phyloP scores from a whole-genome alignment of 2,113 vertebrate genomes.

The Paradisaea rubra region DNA sequence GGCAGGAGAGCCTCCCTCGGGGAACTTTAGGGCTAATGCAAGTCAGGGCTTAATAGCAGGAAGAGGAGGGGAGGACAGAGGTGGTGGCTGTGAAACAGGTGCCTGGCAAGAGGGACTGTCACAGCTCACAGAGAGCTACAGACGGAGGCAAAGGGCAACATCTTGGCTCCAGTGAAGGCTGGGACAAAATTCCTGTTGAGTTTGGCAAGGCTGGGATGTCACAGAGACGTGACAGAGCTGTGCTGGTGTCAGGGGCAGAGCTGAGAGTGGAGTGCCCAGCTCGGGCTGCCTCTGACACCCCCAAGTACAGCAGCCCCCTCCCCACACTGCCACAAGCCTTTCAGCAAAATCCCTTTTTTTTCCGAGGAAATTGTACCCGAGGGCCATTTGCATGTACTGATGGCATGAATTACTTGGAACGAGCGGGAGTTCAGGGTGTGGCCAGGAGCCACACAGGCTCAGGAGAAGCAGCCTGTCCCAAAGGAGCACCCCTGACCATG shows the following conservation, averaged over 20 bases:
- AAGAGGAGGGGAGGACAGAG: neutral
- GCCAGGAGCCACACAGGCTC: neutral
- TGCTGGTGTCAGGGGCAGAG: neutral
- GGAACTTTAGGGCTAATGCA: neutral
- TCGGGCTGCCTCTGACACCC: neutral
- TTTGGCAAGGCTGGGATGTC: neutral
- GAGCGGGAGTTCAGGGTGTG: rapidly evolving
- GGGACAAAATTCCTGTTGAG: neutral
- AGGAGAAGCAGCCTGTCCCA: neutral
- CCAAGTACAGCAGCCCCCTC: neutral
- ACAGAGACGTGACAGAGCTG: neutral
- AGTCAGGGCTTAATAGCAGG: neutral
- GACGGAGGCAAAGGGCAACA: neutral
- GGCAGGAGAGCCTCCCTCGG: neutral
- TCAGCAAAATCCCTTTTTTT: neutral
- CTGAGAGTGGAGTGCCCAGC: neutral
- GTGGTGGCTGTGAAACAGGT: neutral
- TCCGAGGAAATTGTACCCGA: rapidly evolving
- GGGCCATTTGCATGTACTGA: no score
- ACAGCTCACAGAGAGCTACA: neutral
- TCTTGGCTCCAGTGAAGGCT: neutral
- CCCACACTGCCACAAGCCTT: neutral
- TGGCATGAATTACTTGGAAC: rapidly evolving
- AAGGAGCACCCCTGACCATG: neutral
- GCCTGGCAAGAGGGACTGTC: neutral